A percentile compares a stretch with the other conserved stretches of the same genome.
These are phyloP conservation scores for Sebastolobus alascanus DNA, from an alignment of 2,797 vertebrate genomes.

Conservation along the genomic window DNA sequence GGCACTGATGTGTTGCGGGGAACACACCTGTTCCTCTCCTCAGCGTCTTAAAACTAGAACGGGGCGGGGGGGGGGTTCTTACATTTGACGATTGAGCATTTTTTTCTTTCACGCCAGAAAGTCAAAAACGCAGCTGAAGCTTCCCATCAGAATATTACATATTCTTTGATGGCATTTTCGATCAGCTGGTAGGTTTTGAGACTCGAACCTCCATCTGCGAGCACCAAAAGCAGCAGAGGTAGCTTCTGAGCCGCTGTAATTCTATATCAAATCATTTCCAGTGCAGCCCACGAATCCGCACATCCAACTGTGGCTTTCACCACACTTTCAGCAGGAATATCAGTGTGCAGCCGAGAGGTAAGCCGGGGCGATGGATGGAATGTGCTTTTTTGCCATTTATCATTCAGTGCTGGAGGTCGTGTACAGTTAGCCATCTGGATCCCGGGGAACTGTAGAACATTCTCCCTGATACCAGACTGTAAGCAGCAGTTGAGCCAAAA, in stretches of 20 bases:
- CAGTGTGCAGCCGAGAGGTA: constrained; percentile 78
- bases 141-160: constrained; percentile 35
- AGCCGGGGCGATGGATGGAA: constrained; percentile 83
- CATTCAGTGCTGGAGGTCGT: constrained; percentile 86
- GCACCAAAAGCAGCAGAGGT: constrained; percentile 62
- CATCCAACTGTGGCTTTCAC: constrained; percentile 74
- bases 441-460: constrained; percentile 85
- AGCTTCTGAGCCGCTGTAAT: constrained; percentile 58
- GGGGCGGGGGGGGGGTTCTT: neutral
- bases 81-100: constrained; percentile 27
- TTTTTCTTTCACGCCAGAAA: constrained; percentile 21
- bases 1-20: constrained; percentile 44
- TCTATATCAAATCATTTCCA: constrained; percentile 68
- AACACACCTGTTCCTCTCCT: constrained; percentile 62
- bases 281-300: constrained; percentile 59
- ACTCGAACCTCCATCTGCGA: constrained; percentile 55
- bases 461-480: constrained; percentile 78
- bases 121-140: constrained; percentile 41
- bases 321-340: constrained; percentile 77
- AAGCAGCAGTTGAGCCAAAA: constrained; percentile 69
- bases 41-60: constrained; percentile 42
- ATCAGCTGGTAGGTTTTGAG: constrained; percentile 55
- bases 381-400: constrained; percentile 85
- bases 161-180: constrained; percentile 51
- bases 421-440: constrained; percentile 88